These are phyloP conservation scores for Cotesia vestalis DNA, from an alignment of 1,140 invertebrate genomes.

Conservation along the genomic window DNA sequence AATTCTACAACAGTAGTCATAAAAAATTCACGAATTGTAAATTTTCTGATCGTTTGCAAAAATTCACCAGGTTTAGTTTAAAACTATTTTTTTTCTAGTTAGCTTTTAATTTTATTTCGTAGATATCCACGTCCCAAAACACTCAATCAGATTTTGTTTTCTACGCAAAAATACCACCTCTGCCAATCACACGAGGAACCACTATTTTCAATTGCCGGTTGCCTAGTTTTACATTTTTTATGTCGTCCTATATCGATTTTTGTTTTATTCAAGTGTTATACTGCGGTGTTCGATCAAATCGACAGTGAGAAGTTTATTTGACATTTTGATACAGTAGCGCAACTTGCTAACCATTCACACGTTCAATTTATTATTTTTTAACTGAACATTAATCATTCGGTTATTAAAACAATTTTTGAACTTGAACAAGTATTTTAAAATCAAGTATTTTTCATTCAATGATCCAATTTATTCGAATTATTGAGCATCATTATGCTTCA, in stretches of 20 bases:
- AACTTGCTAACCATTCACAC: not conserved
- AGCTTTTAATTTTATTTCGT: not conserved
- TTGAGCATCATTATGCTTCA: too few species aligned
- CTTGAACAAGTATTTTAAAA: too few species aligned
- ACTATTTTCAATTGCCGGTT: conserved; percentile 5
- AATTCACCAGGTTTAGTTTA: not conserved
- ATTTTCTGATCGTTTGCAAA: not conserved
- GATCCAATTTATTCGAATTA: too few species aligned
- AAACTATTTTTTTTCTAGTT: not conserved
- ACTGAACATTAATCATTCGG: too few species aligned
- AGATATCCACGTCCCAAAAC: not conserved
- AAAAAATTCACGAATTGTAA: not conserved
- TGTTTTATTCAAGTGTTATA: not conserved
- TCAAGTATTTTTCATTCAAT: too few species aligned
- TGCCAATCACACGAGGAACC: not conserved
- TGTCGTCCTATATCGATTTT: not conserved
- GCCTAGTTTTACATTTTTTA: not conserved
- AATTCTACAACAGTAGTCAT: conserved; percentile 9
- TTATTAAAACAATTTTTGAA: too few species aligned
- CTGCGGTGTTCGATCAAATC: not conserved
- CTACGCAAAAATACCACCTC: conserved; percentile 4
- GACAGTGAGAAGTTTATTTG: too few species aligned
- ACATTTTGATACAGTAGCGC: not conserved
- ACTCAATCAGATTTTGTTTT: conserved; percentile 5
- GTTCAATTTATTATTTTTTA: too few species aligned